These are phyloP conservation scores for Rhadinocentrus ornatus DNA, from an alignment of 2,797 vertebrate species.

Conservation along the genomic window DNA sequence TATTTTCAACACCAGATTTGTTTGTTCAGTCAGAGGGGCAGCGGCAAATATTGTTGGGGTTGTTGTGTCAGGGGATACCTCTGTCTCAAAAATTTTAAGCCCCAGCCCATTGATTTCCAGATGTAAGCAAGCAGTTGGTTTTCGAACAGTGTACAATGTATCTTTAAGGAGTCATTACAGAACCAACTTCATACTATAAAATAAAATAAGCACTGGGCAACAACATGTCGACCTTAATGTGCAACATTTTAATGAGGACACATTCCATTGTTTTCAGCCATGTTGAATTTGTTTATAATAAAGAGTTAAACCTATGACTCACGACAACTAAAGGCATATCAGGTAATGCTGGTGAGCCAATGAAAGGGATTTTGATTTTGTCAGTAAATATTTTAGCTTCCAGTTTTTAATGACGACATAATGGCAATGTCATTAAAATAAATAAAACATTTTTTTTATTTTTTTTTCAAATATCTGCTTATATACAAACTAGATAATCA, in stretches of 20 bases:
- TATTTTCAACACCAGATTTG: neutral
- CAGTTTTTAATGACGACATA: conserved; percentile 19
- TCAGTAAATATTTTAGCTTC: conserved; percentile 12
- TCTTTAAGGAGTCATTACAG: conserved; percentile 4
- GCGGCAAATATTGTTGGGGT: neutral
- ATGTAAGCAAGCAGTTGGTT: conserved; percentile 30
- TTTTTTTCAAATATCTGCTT: neutral
- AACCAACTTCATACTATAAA: conserved; percentile 3
- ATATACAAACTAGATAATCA: neutral
- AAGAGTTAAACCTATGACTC: conserved; percentile 35
- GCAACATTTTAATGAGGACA: conserved; percentile 42
- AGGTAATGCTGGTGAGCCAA: conserved; percentile 44
- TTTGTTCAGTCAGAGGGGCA: neutral
- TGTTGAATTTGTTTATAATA: conserved; percentile 55
- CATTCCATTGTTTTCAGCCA: conserved; percentile 20
- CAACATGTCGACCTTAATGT: conserved; percentile 1
- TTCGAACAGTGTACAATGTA: neutral
- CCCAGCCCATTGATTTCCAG: conserved; percentile 29
- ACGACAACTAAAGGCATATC: conserved; percentile 28
- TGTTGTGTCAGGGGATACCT: neutral
- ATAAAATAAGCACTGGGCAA: neutral
- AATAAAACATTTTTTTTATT: neutral
- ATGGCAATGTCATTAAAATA: neutral
- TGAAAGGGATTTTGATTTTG: conserved; percentile 19
- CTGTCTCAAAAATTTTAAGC: conserved; percentile 47